Conservation (phyloP, 92 coral and sea anemone species). For the Palythoa grandis region DNA sequence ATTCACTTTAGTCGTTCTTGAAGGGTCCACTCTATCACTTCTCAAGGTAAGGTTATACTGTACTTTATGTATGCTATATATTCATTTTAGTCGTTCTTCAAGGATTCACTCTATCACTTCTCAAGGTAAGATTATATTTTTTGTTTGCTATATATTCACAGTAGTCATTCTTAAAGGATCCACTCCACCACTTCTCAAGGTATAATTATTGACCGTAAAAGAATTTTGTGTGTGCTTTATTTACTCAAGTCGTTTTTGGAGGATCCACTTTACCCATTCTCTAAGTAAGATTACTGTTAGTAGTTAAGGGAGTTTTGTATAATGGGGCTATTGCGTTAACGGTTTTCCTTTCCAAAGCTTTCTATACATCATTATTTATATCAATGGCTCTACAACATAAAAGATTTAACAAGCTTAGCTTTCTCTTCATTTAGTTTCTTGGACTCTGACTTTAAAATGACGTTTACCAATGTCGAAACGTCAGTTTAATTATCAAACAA, state of each 20-base stretch:
- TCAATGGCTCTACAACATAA: too few relatives aligned
- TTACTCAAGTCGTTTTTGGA: constrained; percentile 86
- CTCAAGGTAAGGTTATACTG: constrained; percentile 64
- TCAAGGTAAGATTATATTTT: not conserved
- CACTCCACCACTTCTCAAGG: constrained; percentile 94
- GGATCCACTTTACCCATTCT: constrained; percentile 96
- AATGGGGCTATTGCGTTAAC: too few relatives aligned
- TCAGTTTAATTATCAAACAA: too few relatives aligned
- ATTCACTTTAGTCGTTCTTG: constrained; percentile 85
- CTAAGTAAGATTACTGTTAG: constrained; percentile 55
- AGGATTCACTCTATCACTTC: constrained; percentile 90
- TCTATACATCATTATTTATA: too few relatives aligned
- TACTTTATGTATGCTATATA: constrained; percentile 58
- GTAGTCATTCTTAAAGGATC: constrained; percentile 88
- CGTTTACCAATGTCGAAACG: too few relatives aligned
- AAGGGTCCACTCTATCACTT: constrained; percentile 95
- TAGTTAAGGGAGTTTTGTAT: too few relatives aligned
- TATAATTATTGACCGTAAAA: not conserved
- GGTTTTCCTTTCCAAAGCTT: too few relatives aligned
- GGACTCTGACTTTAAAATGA: too few relatives aligned
- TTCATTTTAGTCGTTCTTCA: constrained; percentile 85
- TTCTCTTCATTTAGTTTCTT: too few relatives aligned
- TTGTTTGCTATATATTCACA: constrained; percentile 58
- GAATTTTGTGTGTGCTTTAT: constrained; percentile 9
- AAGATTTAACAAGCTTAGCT: too few relatives aligned